Evolutionary conservation across 2,888 invertebrate genomes (phyloP).

Genomic region (Drosophila quinaria): DNA sequence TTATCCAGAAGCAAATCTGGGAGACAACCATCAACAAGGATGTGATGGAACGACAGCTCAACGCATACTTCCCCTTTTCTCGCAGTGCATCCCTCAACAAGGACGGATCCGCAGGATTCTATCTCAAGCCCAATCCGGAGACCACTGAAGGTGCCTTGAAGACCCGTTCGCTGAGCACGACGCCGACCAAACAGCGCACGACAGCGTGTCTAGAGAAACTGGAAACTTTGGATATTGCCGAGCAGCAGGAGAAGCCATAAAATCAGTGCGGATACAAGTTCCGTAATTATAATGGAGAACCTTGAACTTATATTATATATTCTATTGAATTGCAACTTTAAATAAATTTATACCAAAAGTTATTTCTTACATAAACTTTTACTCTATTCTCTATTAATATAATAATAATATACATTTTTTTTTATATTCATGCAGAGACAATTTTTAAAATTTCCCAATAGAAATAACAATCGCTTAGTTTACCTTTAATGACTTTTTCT

Average conservation of each 20-base stretch:
- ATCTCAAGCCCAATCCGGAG: constrained; percentile 29
- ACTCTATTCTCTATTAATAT: neutral
- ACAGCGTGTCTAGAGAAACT: constrained; percentile 51
- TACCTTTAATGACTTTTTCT: too few relatives aligned
- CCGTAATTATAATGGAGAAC: constrained; percentile 5
- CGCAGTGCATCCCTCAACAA: constrained; percentile 65
- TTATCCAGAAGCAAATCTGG: constrained; percentile 85
- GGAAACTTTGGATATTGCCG: constrained; percentile 64
- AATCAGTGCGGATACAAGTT: neutral
- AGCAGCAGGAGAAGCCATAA: constrained; percentile 23
- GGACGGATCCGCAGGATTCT: constrained; percentile 45
- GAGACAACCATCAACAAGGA: constrained; percentile 85
- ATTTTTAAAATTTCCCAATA: neutral
- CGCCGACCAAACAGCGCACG: constrained; percentile 57
- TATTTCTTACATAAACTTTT: neutral
- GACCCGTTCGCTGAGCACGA: constrained; percentile 62
- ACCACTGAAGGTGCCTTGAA: neutral
- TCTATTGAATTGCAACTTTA: neutral
- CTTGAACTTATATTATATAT: neutral
- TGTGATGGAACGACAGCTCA: constrained; percentile 88
- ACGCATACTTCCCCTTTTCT: constrained; percentile 89
- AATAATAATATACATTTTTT: neutral
- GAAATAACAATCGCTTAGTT: neutral
- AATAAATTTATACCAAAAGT: neutral
- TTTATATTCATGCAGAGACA: neutral